Evolutionary conservation across 2,888 invertebrate genomes (phyloP), one percentile per base, ranked within the genome.

Genomic region (Scaptomyza caliginosa): DNA sequence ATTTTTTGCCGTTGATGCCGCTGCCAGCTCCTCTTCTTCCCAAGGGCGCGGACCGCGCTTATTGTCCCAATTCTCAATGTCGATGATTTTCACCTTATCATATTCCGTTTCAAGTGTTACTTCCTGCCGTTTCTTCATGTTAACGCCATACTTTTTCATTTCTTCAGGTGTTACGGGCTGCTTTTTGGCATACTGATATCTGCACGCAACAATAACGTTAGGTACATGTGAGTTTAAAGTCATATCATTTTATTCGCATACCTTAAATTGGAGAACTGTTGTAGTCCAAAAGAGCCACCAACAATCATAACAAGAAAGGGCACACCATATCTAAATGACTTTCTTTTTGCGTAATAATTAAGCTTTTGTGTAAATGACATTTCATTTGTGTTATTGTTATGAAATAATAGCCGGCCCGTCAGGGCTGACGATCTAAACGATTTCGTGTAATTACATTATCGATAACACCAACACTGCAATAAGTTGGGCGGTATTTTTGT

Each of bases 21-120:
- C 4, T 4, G 57, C 0, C 21, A 43, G 17, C 0, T 40, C 70
- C 21, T 69, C 68, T 70, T 94, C 93, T 87, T 97, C 97, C 97
- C 97, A 97, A 0, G 97, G 97, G 52, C 97, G 92, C 4, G 97
- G 96, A 0, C 96, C 96, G 78, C 97, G 92, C 72, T 94, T 94
- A 88, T 97, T 97, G 88, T 96, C 94, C 97, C 97, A 98, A 77
- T 95, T 93, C 71, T 96, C 95, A 74, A 96, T 94, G 89, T 97
- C 95, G 34, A 95, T 90, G 54, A 93, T 90, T 89, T 95, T 93
- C 2, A 96, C 92, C 91, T 95, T 95, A 74, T 96, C 95, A 92
- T 93, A 96, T 76, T 95, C 94, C 32, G 92, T 91, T 91, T 97
- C 96, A 71, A 97, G 89, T 0, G 96, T 95, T 0, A 95, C 94